Conservation (phyloP, 1,140 invertebrate genomes). For the Conopomorpha cramerella region DNA sequence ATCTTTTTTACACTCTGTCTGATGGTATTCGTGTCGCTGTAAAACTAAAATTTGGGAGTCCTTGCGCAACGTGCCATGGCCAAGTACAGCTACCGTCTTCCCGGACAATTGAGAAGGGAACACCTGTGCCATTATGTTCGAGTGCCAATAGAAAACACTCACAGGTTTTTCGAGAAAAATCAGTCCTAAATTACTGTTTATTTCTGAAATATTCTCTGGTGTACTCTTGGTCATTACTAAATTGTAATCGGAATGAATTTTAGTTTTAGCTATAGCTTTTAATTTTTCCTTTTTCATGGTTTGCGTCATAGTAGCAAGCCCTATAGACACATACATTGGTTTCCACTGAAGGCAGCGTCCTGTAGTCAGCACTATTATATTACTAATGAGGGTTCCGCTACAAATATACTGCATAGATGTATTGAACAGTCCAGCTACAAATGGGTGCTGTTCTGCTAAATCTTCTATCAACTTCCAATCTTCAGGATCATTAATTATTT, state of each 20-base stretch:
- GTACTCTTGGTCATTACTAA: constrained; percentile 12
- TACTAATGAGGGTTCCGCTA: constrained; percentile 20
- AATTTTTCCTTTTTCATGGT: constrained; percentile 13
- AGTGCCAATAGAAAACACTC: constrained; percentile 13
- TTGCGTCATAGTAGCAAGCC: constrained; percentile 13
- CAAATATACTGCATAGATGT: constrained; percentile 17
- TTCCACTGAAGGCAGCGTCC: constrained; percentile 16
- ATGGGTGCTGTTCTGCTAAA: constrained; percentile 26
- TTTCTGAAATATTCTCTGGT: constrained; percentile 11
- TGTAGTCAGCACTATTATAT: constrained; percentile 22
- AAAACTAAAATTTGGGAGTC: constrained; percentile 12
- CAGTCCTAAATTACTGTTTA: constrained; percentile 30
- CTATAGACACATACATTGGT: constrained; percentile 16
- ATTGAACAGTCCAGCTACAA: constrained; percentile 24
- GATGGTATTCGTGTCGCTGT: constrained; percentile 20
- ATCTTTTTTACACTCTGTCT: constrained; percentile 24
- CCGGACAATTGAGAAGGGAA: constrained; percentile 20
- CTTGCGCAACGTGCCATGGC: constrained; percentile 17
- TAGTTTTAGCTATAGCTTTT: constrained; percentile 14
- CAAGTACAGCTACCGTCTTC: constrained; percentile 17
- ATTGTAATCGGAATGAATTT: constrained; percentile 18
- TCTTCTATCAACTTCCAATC: constrained; percentile 17
- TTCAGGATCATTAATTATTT: too few species aligned
- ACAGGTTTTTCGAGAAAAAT: constrained; percentile 15
- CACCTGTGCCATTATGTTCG: constrained; percentile 15